Evolutionary conservation across 2,113 vertebrate genomes (phyloP).

Genomic region (Anthoscopus minutus): DNA sequence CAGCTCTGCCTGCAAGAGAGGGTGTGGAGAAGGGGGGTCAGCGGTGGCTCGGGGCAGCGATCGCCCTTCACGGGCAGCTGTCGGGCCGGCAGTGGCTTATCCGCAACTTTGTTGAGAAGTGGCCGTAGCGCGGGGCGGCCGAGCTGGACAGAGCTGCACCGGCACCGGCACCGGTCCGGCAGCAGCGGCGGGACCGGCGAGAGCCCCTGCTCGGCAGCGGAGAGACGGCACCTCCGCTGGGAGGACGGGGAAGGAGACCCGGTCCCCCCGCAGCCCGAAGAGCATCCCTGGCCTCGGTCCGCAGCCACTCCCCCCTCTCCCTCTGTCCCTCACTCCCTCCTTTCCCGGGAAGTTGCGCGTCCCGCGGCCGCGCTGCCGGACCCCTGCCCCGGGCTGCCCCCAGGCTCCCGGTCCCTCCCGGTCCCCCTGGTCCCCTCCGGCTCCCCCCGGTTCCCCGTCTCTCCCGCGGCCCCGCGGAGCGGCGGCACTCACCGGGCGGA

Average conservation of each 20-base stretch:
- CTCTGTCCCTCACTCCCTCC: not conserved
- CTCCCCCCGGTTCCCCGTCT: not conserved
- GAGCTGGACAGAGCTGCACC: not conserved
- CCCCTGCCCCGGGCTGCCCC: not conserved
- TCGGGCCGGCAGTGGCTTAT: not conserved
- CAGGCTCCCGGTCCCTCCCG: too few relatives aligned
- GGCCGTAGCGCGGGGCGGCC: not conserved
- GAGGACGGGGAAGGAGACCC: not conserved
- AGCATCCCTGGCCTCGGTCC: not conserved
- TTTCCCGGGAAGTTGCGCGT: not conserved
- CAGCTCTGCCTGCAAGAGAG: not conserved
- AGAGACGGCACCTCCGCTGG: not conserved
- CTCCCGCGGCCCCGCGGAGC: not conserved
- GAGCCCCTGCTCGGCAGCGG: not conserved
- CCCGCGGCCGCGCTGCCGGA: not conserved
- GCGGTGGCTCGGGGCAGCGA: not conserved
- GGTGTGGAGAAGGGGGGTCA: not conserved
- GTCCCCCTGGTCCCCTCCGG: too few relatives aligned
- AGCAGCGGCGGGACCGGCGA: not conserved
- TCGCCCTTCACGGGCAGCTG: not conserved
- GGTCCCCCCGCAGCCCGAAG: too few relatives aligned
- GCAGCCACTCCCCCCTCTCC: not conserved
- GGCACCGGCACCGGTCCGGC: not conserved
- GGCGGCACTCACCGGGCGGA: not conserved
- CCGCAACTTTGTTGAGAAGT: slow-evolving; percentile 12